Conservation (phyloP, 2,888 invertebrate species). For the Charanyca ferruginea region DNA sequence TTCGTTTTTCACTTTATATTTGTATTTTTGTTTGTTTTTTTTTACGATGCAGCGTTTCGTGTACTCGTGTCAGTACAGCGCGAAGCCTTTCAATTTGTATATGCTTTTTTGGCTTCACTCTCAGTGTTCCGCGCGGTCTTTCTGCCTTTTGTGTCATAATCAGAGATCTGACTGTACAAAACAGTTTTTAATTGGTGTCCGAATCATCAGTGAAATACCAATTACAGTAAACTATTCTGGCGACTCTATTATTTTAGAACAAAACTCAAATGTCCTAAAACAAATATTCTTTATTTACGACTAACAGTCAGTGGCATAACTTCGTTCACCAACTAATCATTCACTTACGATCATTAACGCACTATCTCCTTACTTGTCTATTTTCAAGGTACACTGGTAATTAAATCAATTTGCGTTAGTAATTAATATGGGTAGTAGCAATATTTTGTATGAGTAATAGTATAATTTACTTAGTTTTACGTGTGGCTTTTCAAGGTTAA, state of each 20-base stretch:
- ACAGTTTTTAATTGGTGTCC: too few relatives aligned
- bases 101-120: too few relatives aligned
- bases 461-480: constrained; percentile 6
- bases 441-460: constrained; percentile 16
- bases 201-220: too few relatives aligned
- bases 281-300: not conserved
- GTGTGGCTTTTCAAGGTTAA: constrained; percentile 32
- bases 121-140: too few relatives aligned
- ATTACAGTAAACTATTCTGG: too few relatives aligned
- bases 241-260: not conserved
- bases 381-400: constrained; percentile 57
- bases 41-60: too few relatives aligned
- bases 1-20: too few relatives aligned
- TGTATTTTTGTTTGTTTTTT: too few relatives aligned
- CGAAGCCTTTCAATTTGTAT: too few relatives aligned
- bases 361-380: constrained; percentile 55
- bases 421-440: constrained; percentile 32
- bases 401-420: constrained; percentile 43
- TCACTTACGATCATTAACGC: constrained; percentile 6
- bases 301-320: not conserved
- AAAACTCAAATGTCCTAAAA: not conserved
- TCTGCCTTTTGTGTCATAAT: too few relatives aligned
- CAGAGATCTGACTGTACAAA: too few relatives aligned
- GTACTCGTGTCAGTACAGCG: too few relatives aligned
- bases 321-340: constrained; percentile 31